phyloP scores from a whole-genome alignment of 2,888 invertebrate genomes.

The Dynastes maya region DNA sequence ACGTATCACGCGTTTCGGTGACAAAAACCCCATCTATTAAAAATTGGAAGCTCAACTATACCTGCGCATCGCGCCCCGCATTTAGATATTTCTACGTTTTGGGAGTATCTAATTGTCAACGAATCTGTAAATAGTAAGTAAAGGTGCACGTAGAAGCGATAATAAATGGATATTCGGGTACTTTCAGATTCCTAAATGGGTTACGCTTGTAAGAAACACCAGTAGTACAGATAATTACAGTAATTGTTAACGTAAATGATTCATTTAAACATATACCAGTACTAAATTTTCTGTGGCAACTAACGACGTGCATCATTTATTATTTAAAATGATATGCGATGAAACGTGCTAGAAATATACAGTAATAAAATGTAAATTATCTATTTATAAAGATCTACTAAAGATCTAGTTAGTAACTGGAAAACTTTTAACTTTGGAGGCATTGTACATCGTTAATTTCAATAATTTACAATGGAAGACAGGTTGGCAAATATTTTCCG shows the following conservation, averaged over 20 bases:
- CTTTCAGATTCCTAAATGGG: slow-evolving; percentile 2
- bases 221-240: slow-evolving; percentile 4
- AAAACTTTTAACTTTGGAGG: too few relatives aligned
- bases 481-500: too few relatives aligned
- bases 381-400: too few relatives aligned
- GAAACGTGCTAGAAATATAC: too few relatives aligned
- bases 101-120: slow-evolving; percentile 14
- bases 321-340: too few relatives aligned
- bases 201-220: slow-evolving; percentile 3
- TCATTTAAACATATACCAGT: neutral
- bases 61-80: neutral
- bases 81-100: too few relatives aligned
- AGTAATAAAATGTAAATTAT: too few relatives aligned
- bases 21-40: slow-evolving; percentile 40
- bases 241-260: slow-evolving; percentile 6
- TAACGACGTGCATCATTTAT: neutral
- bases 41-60: slow-evolving; percentile 22
- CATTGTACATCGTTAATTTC: too few relatives aligned
- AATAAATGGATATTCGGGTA: neutral
- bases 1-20: slow-evolving; percentile 33
- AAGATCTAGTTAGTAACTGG: too few relatives aligned
- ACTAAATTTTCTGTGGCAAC: neutral
- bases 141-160: neutral
- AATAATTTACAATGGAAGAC: too few relatives aligned
- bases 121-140: slow-evolving; percentile 23